Percentiles rank a stretch among this genome's conserved stretches.
phyloP scores from a whole-genome alignment of 2,888 invertebrate genomes.

The Hybos culiciformis region DNA sequence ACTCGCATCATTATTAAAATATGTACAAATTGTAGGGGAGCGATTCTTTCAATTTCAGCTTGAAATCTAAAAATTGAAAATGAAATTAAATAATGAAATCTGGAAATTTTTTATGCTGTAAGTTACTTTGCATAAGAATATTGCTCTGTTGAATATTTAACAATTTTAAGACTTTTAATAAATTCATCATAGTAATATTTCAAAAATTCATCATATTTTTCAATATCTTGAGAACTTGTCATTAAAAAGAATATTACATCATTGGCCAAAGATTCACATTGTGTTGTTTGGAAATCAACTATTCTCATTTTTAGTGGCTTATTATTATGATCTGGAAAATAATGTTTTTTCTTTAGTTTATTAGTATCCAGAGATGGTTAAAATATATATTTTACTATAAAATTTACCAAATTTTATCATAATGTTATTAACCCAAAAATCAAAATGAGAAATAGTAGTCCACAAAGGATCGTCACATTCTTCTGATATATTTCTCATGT shows the following conservation, averaged over 20 bases:
- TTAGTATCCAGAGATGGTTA: no score
- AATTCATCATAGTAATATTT: conserved; percentile 40
- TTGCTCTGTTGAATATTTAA: conserved; percentile 29
- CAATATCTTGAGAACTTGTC: conserved; percentile 26
- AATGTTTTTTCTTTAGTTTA: not conserved
- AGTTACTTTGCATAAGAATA: conserved; percentile 35
- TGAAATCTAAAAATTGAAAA: not conserved
- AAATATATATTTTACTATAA: not conserved
- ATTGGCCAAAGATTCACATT: conserved; percentile 38
- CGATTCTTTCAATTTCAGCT: not conserved
- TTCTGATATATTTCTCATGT: conserved; percentile 17
- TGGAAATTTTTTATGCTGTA: no score
- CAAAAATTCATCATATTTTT: conserved; percentile 39
- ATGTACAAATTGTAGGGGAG: not conserved
- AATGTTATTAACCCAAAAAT: conserved; percentile 49
- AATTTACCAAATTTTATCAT: conserved; percentile 38
- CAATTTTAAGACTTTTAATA: conserved; percentile 30
- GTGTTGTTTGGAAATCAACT: conserved; percentile 44
- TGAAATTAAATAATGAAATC: no score
- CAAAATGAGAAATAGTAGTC: conserved; percentile 41
- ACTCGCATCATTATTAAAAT: not conserved
- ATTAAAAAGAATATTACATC: conserved; percentile 44
- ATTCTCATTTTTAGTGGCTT: conserved; percentile 40
- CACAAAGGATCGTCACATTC: conserved; percentile 33
- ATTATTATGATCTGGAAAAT: conserved; percentile 22